These are phyloP conservation scores for Tinamus guttatus DNA, from an alignment of 2,113 vertebrate genomes.

Conservation along the genomic window DNA sequence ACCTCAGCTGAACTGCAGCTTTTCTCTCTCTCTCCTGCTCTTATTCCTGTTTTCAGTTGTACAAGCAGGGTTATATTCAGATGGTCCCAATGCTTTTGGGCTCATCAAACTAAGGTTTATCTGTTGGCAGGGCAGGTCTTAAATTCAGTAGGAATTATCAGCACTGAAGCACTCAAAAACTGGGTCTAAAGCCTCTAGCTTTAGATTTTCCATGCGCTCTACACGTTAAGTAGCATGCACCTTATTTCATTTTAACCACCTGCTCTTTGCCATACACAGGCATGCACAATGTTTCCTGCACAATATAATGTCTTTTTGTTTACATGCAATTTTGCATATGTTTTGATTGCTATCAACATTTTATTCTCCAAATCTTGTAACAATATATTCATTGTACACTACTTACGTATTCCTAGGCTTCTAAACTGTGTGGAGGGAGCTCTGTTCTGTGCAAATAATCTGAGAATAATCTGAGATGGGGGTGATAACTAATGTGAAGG, in stretches of 20 bases:
- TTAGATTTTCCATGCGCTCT: not conserved
- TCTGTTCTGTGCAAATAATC: not conserved
- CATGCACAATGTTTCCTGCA: not conserved
- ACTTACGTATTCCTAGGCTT: not conserved
- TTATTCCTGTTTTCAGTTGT: not conserved
- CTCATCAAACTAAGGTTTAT: not conserved
- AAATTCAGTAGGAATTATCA: not conserved
- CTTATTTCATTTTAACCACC: not conserved
- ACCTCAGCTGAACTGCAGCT: conserved; percentile 13
- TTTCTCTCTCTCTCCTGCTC: not conserved
- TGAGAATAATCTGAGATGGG: not conserved
- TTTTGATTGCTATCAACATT: not conserved
- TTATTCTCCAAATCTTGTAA: not conserved
- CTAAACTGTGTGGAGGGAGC: not conserved
- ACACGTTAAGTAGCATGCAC: not conserved
- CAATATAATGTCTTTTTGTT: not conserved
- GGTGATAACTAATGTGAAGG: not conserved
- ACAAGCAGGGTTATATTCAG: not conserved
- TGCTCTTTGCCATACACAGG: accelerated
- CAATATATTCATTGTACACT: not conserved
- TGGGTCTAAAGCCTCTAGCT: not conserved
- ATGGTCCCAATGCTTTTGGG: not conserved
- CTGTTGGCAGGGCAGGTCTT: not conserved
- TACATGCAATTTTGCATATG: accelerated
- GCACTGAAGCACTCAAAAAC: accelerated